Evolutionary conservation across 2,113 vertebrate genomes (phyloP).

Genomic region (Brachirus orientalis): DNA sequence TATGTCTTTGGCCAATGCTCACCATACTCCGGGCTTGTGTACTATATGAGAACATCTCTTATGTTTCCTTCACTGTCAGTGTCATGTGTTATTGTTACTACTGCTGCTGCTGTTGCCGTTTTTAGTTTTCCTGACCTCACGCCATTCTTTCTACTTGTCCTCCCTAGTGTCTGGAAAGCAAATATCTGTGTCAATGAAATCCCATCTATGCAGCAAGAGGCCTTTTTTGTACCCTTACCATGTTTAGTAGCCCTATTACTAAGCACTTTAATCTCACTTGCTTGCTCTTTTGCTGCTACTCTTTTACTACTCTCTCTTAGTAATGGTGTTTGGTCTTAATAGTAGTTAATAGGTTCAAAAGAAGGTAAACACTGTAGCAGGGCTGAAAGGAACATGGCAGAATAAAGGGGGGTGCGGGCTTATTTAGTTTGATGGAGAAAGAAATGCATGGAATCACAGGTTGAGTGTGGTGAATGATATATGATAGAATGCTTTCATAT

Average conservation of each 20-base stretch:
- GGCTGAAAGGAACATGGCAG: conserved; percentile 25
- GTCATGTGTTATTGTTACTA: conserved; percentile 14
- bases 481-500: conserved; percentile 36
- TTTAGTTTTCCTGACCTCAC: conserved; percentile 16
- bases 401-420: neutral
- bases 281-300: neutral
- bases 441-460: conserved; percentile 21
- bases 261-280: conserved; percentile 7
- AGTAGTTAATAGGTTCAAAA: conserved; percentile 32
- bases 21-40: conserved; percentile 6
- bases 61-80: neutral
- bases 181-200: conserved; percentile 1
- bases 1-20: neutral
- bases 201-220: conserved; percentile 1
- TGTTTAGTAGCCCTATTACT: neutral
- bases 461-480: conserved; percentile 42
- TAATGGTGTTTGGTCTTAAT: conserved; percentile 31
- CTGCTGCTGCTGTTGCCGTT: conserved; percentile 12
- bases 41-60: conserved; percentile 1
- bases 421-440: conserved; percentile 25
- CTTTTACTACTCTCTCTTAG: conserved; percentile 24
- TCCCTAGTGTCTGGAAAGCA: conserved; percentile 9
- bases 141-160: conserved; percentile 22
- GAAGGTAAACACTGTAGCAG: conserved; percentile 42
- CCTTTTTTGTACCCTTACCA: conserved; percentile 2